phyloP scores from a whole-genome alignment of 2,888 invertebrate genomes.

The Meteorus colon region DNA sequence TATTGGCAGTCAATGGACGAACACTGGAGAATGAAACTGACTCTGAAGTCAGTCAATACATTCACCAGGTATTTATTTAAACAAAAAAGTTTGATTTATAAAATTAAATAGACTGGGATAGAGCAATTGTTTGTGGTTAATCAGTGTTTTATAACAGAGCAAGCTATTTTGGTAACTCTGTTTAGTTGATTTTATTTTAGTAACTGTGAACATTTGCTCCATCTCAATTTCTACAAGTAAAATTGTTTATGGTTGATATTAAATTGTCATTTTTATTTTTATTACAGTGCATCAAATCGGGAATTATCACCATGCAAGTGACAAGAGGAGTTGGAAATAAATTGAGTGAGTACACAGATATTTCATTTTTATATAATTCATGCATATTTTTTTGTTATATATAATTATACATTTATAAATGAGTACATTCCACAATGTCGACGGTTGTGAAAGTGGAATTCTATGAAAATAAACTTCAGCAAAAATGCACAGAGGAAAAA shows the following conservation, averaged over 20 bases:
- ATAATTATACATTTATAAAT: no score
- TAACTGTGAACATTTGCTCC: no score
- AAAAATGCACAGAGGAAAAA: not conserved
- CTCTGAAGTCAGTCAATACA: conserved; percentile 93
- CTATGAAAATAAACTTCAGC: not conserved
- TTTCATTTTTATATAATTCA: not conserved
- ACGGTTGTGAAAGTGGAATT: not conserved
- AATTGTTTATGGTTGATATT: no score
- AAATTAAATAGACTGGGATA: no score
- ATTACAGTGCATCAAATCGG: conserved; percentile 93
- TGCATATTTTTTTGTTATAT: not conserved
- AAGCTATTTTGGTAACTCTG: no score
- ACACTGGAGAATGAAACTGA: conserved; percentile 93
- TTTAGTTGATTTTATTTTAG: no score
- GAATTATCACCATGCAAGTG: conserved; percentile 94
- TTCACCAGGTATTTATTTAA: conserved; percentile 87
- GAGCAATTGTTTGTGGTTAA: no score
- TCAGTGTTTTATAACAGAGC: no score
- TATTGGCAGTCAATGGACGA: conserved; percentile 96
- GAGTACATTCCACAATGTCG: not conserved
- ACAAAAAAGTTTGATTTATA: not conserved
- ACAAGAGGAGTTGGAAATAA: conserved; percentile 91
- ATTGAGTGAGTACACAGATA: conserved; percentile 80
- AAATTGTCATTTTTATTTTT: conserved; percentile 27
- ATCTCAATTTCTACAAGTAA: no score